Base-by-base conservation (phyloP, 2,888 invertebrate genomes). In the Archips xylosteana region DNA sequence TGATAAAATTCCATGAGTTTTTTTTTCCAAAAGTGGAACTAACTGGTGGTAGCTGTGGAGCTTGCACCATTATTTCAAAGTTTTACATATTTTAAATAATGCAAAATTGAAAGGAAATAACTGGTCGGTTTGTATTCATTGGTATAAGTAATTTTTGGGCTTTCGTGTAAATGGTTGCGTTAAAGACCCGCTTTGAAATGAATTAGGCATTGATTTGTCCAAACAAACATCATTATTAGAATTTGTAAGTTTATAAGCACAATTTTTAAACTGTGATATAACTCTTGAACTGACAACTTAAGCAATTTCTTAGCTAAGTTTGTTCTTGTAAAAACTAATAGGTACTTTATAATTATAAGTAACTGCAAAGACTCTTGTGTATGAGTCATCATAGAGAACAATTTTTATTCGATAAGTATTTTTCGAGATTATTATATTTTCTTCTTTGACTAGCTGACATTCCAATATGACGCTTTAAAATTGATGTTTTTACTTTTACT, bases 391-490 rank as follows among this genome's bases (percentile, higher is more conserved):
- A 5, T 13, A 36, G 36, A 10, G 36, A 60, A 23, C 13, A 36
- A 60, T 60, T 45, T 45, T n/a, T 36, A 36, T 36, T n/a, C n/a
- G 36, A 36, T 23, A 57, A 57, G 57, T 62, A 62, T 62, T 62
- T 60, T 36, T 42, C 42, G 62, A 62, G 39, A 71, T 71, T 71
- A 66, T 61, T 34, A n/a, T 39, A 23, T 32, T 47, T 54, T 57
- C 59, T 34, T 9, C 42, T 60, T 13, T 51, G 61, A 59, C 10
- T 71, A 60, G 42, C 42, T 42, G 60, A 67, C 72, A 72, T 72
- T 72, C 72, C 72, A 67, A 63, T 67, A 36, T 54, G 42, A 71
- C 12, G 67, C 67, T 62, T 70, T 63, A 69, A 51, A 23, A 36
- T 39, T 51, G n/a, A n/a, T 10, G 57, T 32, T 57, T 23, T 34